phyloP scores from a whole-genome alignment of 2,888 invertebrate genomes.

The Incurvaria masculella region DNA sequence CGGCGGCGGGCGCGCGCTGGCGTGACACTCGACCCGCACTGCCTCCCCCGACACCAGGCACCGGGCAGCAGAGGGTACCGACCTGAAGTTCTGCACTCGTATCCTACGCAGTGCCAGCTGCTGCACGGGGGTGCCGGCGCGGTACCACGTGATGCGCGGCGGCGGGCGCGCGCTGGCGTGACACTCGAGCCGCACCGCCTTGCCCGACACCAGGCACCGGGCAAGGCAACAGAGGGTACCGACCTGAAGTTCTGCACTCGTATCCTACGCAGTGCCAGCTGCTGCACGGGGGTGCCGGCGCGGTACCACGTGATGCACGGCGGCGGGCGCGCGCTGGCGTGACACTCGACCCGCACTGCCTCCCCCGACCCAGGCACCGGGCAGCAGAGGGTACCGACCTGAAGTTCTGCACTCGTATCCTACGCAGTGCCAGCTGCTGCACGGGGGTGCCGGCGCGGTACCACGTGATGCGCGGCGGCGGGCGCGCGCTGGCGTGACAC shows the following conservation, averaged over 20 bases:
- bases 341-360: conserved; percentile 22
- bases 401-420: too few species aligned
- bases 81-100: too few species aligned
- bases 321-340: conserved; percentile 60
- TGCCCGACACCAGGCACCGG: too few species aligned
- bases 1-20: conserved; percentile 64
- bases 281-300: conserved; percentile 47
- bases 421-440: conserved; percentile 13
- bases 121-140: too few species aligned
- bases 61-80: neutral
- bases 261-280: conserved; percentile 30
- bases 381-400: too few species aligned
- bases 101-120: too few species aligned
- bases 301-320: conserved; percentile 70
- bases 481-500: conserved; percentile 57
- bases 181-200: too few species aligned
- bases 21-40: conserved; percentile 60
- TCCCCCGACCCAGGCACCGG: too few species aligned
- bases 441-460: conserved; percentile 56
- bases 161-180: too few species aligned
- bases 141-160: too few species aligned
- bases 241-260: conserved; percentile 43
- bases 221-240: too few species aligned
- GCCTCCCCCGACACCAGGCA: conserved; percentile 26
- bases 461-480: conserved; percentile 70